These are phyloP conservation scores for Nymphalis io DNA, from an alignment of 1,140 invertebrate species.

Conservation along the genomic window DNA sequence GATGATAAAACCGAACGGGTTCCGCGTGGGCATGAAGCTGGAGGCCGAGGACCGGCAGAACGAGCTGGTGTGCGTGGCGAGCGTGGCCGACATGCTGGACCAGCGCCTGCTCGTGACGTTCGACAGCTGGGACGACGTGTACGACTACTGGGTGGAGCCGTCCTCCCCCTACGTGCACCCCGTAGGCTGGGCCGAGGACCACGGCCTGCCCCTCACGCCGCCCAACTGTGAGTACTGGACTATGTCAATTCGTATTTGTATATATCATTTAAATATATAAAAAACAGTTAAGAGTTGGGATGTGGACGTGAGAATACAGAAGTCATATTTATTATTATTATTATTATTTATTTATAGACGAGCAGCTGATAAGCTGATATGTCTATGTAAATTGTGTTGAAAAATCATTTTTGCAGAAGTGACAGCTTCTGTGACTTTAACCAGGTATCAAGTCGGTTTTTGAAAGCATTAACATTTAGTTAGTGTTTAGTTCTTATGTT, in stretches of 20 bases:
- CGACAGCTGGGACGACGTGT: slow-evolving; percentile 96
- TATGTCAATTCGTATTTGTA: neutral
- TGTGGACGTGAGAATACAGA: too few relatives aligned
- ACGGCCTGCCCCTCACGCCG: slow-evolving; percentile 89
- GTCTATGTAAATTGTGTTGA: too few relatives aligned
- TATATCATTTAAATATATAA: too few relatives aligned
- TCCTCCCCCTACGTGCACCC: slow-evolving; percentile 96
- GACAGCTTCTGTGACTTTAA: too few relatives aligned
- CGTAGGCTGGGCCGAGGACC: slow-evolving; percentile 94
- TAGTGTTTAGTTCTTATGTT: too few relatives aligned
- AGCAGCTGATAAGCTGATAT: too few relatives aligned
- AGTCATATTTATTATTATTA: too few relatives aligned
- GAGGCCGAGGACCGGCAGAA: slow-evolving; percentile 97
- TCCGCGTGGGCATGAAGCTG: slow-evolving; percentile 94
- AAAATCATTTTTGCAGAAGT: too few relatives aligned
- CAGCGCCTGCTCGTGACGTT: slow-evolving; percentile 95
- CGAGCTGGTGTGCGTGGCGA: slow-evolving; percentile 92
- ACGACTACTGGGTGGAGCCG: slow-evolving; percentile 96
- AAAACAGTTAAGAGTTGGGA: too few relatives aligned
- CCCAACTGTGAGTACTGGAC: slow-evolving; percentile 87
- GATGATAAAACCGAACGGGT: slow-evolving; percentile 87
- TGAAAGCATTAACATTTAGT: too few relatives aligned
- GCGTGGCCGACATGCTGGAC: slow-evolving; percentile 91
- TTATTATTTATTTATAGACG: too few relatives aligned
- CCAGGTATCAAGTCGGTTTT: too few relatives aligned